Conservation (phyloP, 2,113 vertebrate genomes). For the Chinchilla lanigera region DNA sequence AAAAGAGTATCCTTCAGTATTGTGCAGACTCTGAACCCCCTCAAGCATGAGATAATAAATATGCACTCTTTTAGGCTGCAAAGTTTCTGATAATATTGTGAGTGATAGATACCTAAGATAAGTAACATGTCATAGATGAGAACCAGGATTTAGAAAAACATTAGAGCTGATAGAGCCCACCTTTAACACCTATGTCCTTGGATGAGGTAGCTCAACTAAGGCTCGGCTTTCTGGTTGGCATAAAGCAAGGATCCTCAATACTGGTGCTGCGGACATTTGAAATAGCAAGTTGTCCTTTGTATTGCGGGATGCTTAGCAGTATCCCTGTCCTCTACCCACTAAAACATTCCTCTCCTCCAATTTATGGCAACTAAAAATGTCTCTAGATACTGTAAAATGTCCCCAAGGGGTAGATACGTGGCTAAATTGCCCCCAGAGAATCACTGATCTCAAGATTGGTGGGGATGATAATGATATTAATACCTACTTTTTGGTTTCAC, state of each 20-base stretch:
- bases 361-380: neutral
- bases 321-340: neutral
- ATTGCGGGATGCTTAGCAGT: neutral
- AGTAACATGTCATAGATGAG: neutral
- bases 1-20: neutral
- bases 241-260: neutral
- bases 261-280: neutral
- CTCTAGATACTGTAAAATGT: neutral
- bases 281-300: neutral
- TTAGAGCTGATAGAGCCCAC: neutral
- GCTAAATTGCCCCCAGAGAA: neutral
- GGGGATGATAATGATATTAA: neutral
- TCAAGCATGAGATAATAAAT: no score
- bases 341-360: neutral
- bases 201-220: neutral
- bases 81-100: neutral
- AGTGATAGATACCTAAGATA: neutral
- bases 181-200: neutral
- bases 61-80: neutral
- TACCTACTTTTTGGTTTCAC: accelerated
- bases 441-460: neutral
- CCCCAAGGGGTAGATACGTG: accelerated
- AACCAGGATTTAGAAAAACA: neutral
- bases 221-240: neutral
- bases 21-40: neutral